Evolutionary conservation across 1,140 invertebrate genomes (phyloP), one percentile per base, ranked within the genome.

Genomic region (Microplitis demolitor): DNA sequence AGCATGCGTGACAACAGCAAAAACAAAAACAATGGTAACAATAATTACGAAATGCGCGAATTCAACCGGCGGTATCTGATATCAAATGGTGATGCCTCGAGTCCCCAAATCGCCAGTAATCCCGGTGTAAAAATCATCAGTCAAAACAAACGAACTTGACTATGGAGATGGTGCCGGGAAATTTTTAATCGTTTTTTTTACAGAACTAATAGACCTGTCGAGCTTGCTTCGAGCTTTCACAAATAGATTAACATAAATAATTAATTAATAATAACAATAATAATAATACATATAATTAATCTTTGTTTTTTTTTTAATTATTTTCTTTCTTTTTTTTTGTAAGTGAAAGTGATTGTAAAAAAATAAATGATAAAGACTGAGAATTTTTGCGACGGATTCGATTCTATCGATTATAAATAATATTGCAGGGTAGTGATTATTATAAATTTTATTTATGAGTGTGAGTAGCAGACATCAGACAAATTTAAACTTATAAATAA

Each of bases 21-120:
- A 75, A 45, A 11, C 39, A 91, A 91, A 56, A 89, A 89, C 54
- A 93, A 92, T 79, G 91, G 92, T 9, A 93, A 93, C 84, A 93
- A 93, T 81, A 93, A 93, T 78, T 93, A 93, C 81, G 92, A 94
- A 79, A 90, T 93, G 89, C 88, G 91, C 31, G 91, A 92, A 80
- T 90, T 91, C 74, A 84, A 85, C 37, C 78, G 85, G 31, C 81
- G 84, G 56, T 75, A 86, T 39, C 77, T 86, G 67, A 75, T 87
- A 62, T 82, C 84, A 68, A 85, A 85, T 66, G 84, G 83, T 13
- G 78, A 45, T 11, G 6, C 39, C 11, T 45, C 78, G 37, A 81
- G 78, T 69, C 79, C 82, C 33, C 78, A 72, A 61, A 74, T 80
- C 66, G 11, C 39, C 39, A 11, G 39, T 11, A 45, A 45, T 45